Conservation (phyloP, 2,797 vertebrate species). For the Sylvia borin region DNA sequence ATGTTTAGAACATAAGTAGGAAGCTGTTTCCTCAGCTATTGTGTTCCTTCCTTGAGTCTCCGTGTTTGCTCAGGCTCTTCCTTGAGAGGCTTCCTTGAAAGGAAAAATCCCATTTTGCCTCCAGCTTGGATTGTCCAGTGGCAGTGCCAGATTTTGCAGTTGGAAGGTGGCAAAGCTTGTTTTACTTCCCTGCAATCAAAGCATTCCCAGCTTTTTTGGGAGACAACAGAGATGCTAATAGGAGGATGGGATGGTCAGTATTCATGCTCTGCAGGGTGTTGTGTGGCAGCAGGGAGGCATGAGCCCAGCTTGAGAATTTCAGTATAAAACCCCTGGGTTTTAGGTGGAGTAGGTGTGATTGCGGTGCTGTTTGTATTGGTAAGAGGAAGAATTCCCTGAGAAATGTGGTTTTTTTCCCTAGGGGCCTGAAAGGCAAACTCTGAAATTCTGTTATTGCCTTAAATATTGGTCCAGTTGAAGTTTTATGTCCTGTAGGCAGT, state of each 20-base stretch:
- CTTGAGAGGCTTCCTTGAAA: neutral
- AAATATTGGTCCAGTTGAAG: neutral
- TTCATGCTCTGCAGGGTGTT: neutral
- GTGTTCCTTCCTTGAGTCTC: neutral
- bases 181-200: neutral
- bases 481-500: neutral
- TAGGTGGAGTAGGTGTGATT: neutral
- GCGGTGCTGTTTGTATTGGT: neutral
- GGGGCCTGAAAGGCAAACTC: neutral
- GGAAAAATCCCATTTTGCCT: neutral
- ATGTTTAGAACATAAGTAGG: neutral
- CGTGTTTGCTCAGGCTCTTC: neutral
- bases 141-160: neutral
- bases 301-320: neutral
- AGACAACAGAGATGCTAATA: neutral
- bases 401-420: neutral
- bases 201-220: neutral
- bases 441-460: neutral
- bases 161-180: neutral
- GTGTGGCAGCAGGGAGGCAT: neutral
- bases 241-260: neutral
- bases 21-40: conserved; percentile 2
- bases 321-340: neutral
- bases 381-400: neutral
- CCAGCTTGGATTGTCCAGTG: neutral